Evolutionary conservation across 2,113 vertebrate species (phyloP).

Genomic region (Phylloscopus whistleri): DNA sequence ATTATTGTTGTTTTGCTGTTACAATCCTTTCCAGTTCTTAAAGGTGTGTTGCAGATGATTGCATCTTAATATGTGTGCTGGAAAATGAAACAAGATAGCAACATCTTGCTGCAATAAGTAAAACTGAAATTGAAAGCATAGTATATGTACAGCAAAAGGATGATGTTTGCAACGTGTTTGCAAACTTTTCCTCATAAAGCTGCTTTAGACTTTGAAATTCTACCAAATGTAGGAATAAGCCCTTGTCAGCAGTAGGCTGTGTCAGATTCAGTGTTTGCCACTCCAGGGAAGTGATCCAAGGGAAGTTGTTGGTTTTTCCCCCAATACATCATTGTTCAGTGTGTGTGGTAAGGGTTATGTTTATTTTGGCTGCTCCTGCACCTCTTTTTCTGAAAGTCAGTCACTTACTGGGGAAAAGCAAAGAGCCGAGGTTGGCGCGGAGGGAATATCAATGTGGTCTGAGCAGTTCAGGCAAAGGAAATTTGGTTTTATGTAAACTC

Average conservation of each 20-base stretch:
- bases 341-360: background rate
- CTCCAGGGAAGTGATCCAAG: background rate
- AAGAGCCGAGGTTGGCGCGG: background rate
- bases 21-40: background rate
- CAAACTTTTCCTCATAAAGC: background rate
- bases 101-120: background rate
- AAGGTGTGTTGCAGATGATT: constrained; percentile 27
- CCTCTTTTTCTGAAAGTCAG: background rate
- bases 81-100: constrained; percentile 23
- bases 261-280: background rate
- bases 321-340: background rate
- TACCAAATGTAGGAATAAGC: background rate
- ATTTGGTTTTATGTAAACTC: background rate
- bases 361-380: background rate
- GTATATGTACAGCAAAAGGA: background rate
- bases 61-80: background rate
- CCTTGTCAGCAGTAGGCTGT: background rate
- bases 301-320: background rate
- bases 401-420: background rate
- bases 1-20: constrained; percentile 18
- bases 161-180: background rate
- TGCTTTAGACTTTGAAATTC: background rate
- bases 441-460: background rate
- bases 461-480: background rate
- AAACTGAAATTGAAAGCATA: background rate